These are phyloP conservation scores for Lepilemur septentrionalis DNA, from an alignment of 2,797 vertebrate species.

Conservation along the genomic window DNA sequence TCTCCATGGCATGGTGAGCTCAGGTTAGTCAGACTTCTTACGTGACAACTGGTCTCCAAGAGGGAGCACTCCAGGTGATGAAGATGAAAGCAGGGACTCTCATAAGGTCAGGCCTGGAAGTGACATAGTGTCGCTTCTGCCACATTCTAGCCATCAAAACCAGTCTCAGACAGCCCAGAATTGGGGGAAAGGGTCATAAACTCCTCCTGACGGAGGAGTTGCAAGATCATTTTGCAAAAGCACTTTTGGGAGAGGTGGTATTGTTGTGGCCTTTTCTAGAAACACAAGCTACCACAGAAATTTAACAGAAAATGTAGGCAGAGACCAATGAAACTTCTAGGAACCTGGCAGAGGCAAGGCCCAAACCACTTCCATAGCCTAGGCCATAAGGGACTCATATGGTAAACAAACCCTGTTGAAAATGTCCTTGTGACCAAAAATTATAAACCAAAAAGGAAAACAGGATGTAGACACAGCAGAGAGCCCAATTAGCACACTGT, in stretches of 20 bases:
- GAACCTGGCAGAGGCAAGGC: background rate
- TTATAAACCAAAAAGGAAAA: slow-evolving; percentile 25
- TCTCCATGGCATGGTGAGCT: background rate
- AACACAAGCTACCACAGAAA: background rate
- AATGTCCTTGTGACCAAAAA: slow-evolving; percentile 5
- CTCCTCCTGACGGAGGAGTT: background rate
- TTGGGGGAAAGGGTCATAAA: background rate
- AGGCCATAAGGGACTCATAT: background rate
- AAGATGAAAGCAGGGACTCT: background rate
- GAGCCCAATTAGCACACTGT: background rate
- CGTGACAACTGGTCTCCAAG: background rate
- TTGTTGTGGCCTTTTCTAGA: background rate
- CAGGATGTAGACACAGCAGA: background rate
- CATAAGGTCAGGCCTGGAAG: background rate
- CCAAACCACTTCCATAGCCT: slow-evolving; percentile 8
- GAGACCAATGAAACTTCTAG: background rate
- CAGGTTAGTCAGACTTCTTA: background rate
- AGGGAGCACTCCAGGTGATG: background rate
- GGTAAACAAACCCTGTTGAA: background rate
- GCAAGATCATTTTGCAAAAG: background rate
- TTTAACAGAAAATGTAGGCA: background rate
- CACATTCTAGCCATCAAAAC: background rate
- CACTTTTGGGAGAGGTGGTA: background rate
- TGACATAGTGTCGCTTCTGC: background rate
- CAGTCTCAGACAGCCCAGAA: background rate